phyloP scores from a whole-genome alignment of 2,113 vertebrate genomes.

The Brachyhypopomus occidentalis region DNA sequence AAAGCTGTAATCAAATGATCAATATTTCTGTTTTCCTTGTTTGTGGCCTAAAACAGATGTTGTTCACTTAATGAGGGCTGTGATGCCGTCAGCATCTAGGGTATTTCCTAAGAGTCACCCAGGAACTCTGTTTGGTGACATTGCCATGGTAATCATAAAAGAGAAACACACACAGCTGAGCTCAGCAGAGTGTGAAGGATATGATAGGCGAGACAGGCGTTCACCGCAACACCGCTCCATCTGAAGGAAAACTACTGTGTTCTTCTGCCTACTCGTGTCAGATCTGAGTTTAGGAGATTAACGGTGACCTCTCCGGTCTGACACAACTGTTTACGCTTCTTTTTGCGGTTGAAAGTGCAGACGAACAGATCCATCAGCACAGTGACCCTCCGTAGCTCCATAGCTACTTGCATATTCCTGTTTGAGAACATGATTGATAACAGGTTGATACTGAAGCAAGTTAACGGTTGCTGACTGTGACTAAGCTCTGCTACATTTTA shows the following conservation, averaged over 20 bases:
- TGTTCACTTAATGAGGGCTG: too few relatives aligned
- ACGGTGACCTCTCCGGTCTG: slow-evolving; percentile 54
- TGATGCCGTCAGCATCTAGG: neutral
- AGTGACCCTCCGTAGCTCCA: too few relatives aligned
- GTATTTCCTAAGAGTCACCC: neutral
- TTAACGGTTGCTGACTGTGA: too few relatives aligned
- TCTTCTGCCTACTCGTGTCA: neutral
- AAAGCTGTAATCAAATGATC: too few relatives aligned
- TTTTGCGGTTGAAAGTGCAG: slow-evolving; percentile 56
- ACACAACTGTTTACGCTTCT: slow-evolving; percentile 63
- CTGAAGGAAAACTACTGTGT: slow-evolving; percentile 32
- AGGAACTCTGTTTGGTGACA: slow-evolving; percentile 14
- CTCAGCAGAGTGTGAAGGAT: slow-evolving; percentile 53
- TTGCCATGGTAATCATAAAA: slow-evolving; percentile 35
- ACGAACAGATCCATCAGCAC: too few relatives aligned
- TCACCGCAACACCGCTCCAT: slow-evolving; percentile 69
- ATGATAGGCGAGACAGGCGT: slow-evolving; percentile 27
- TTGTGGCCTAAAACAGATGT: too few relatives aligned
- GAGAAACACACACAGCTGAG: slow-evolving; percentile 43
- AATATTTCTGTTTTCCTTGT: too few relatives aligned
- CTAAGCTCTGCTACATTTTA: too few relatives aligned
- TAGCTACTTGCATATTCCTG: too few relatives aligned
- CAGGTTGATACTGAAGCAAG: too few relatives aligned
- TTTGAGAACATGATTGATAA: too few relatives aligned
- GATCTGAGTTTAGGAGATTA: slow-evolving; percentile 47